Percentiles rank a stretch among this genome's conserved stretches.
Conservation (phyloP, 2,888 invertebrate genomes). For the Drosophila siamana region DNA sequence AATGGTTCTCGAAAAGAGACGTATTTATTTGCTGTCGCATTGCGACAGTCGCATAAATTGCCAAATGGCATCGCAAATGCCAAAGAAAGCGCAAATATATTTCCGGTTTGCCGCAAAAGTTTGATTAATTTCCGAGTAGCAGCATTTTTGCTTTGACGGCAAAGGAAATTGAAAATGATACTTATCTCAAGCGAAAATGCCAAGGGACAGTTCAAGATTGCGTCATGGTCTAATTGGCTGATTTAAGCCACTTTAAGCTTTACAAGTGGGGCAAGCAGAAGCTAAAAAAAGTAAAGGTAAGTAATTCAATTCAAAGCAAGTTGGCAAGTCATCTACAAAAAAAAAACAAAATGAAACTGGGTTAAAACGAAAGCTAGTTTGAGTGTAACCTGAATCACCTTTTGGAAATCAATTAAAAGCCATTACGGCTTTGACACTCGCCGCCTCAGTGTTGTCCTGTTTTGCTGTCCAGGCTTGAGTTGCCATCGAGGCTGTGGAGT, state of each 20-base stretch:
- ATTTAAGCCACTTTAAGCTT: slow-evolving; percentile 18
- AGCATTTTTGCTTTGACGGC: slow-evolving; percentile 18
- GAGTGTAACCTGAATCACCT: slow-evolving; percentile 1
- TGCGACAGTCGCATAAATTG: slow-evolving; percentile 53
- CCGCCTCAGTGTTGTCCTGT: slow-evolving; percentile 39
- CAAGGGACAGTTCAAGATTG: neutral
- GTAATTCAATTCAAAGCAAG: slow-evolving; percentile 34
- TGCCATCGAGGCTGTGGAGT: neutral
- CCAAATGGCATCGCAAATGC: slow-evolving; percentile 21
- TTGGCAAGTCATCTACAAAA: neutral
- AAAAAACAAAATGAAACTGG: slow-evolving; percentile 27
- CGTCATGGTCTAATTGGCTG: slow-evolving; percentile 18
- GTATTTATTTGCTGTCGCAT: slow-evolving; percentile 33
- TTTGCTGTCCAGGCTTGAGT: neutral
- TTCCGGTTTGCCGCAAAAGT: slow-evolving; percentile 36
- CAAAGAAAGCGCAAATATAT: slow-evolving; percentile 35
- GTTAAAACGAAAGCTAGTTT: slow-evolving; percentile 4
- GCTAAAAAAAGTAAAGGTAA: neutral
- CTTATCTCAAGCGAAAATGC: neutral
- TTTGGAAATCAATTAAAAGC: slow-evolving; percentile 33
- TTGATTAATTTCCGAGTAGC: slow-evolving; percentile 50
- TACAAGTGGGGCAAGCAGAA: slow-evolving; percentile 2
- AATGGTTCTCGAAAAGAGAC: slow-evolving; percentile 7
- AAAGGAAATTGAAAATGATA: slow-evolving; percentile 56
- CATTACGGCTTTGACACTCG: slow-evolving; percentile 37